Percentiles rank a stretch among this genome's conserved stretches.
Evolutionary conservation across 2,113 vertebrate genomes (phyloP).

Genomic region (Rousettus leschenaultii): DNA sequence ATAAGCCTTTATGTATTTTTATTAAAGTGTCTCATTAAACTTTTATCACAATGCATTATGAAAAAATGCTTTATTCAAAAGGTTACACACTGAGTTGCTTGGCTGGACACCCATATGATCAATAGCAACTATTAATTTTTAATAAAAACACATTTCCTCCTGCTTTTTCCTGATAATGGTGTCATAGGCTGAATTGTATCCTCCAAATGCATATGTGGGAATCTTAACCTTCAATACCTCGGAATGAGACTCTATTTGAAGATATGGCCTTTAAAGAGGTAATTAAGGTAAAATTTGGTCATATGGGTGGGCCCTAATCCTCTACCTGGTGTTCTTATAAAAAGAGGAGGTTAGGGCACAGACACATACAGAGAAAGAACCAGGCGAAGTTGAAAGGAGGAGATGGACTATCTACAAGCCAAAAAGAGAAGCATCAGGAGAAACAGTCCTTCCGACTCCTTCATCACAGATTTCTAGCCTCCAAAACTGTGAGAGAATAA

Average conservation of each 20-base stretch:
- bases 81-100: background rate
- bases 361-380: background rate
- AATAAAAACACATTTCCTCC: background rate
- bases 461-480: background rate
- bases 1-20: background rate
- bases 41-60: conserved; percentile 34
- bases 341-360: background rate
- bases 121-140: conserved; percentile 19
- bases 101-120: background rate
- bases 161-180: background rate
- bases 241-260: background rate
- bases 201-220: background rate
- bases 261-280: background rate
- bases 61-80: background rate
- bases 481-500: background rate
- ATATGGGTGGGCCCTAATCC: background rate
- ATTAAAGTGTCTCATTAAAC: conserved; percentile 25
- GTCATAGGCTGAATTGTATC: background rate
- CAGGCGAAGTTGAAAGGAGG: background rate
- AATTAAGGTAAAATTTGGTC: background rate
- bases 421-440: background rate
- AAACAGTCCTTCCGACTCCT: background rate
- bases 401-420: background rate
- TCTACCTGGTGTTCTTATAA: background rate
- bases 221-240: background rate